Percentiles rank a stretch among this genome's conserved stretches.
Evolutionary conservation across 2,888 invertebrate genomes (phyloP).

Genomic region (Rhodophaea formosa): DNA sequence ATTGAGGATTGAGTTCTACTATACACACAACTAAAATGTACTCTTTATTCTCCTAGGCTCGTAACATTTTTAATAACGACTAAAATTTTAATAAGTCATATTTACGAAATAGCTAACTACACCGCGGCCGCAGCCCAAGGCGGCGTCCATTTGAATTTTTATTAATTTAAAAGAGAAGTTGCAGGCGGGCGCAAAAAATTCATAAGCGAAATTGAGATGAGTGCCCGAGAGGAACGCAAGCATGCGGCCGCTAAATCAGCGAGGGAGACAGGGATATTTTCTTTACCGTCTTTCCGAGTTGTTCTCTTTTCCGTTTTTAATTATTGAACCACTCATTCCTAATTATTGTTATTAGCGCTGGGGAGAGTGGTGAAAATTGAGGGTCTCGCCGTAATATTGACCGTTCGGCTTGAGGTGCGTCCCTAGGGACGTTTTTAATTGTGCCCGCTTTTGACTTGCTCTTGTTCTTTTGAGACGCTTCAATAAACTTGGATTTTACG

Average conservation of each 20-base stretch:
- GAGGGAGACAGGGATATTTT: slow-evolving; percentile 49
- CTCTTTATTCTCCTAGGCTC: background rate
- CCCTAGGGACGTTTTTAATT: slow-evolving; percentile 75
- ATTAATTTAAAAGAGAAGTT: slow-evolving; percentile 65
- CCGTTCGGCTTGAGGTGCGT: slow-evolving; percentile 70
- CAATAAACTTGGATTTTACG: slow-evolving; percentile 76
- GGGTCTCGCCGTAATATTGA: slow-evolving; percentile 77
- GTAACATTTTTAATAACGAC: slow-evolving; percentile 12
- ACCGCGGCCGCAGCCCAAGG: slow-evolving; percentile 35
- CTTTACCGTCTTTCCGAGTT: slow-evolving; percentile 63
- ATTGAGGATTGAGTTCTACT: background rate
- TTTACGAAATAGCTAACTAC: slow-evolving; percentile 35
- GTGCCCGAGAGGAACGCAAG: slow-evolving; percentile 43
- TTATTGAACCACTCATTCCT: slow-evolving; percentile 83
- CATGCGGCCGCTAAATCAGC: slow-evolving; percentile 35
- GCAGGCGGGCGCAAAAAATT: slow-evolving; percentile 52
- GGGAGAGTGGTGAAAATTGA: slow-evolving; percentile 80
- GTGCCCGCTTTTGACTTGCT: slow-evolving; percentile 75
- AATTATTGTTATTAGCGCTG: slow-evolving; percentile 82
- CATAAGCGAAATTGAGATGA: slow-evolving; percentile 64
- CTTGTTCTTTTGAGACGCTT: slow-evolving; percentile 74
- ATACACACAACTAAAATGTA: background rate
- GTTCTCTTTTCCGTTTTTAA: slow-evolving; percentile 82
- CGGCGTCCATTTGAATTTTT: slow-evolving; percentile 56
- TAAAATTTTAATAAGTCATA: slow-evolving; percentile 22